phyloP scores from a whole-genome alignment of 2,888 invertebrate species.

The Machimus rusticus region DNA sequence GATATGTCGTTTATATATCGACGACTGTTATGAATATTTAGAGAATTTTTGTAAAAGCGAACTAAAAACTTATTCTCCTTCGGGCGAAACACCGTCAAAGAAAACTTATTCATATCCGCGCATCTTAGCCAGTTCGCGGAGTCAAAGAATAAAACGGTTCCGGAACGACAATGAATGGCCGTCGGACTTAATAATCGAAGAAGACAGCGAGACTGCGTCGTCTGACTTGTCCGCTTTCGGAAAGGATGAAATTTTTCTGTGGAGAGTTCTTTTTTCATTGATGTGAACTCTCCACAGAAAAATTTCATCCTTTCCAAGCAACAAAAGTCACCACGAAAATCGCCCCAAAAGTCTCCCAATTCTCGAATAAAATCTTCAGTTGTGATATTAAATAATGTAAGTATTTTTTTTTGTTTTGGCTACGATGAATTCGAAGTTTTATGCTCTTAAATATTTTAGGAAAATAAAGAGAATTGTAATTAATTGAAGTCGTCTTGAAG shows the following conservation, averaged over 20 bases:
- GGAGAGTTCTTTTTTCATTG: too few species aligned
- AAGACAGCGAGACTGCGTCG: constrained; percentile 38
- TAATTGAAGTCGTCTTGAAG: neutral
- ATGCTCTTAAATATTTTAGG: neutral
- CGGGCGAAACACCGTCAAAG: constrained; percentile 75
- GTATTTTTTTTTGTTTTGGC: neutral
- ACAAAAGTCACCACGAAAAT: neutral
- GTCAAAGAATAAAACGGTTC: constrained; percentile 70
- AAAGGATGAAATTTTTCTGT: too few species aligned
- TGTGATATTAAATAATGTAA: neutral
- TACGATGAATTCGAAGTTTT: neutral
- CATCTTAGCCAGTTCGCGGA: constrained; percentile 70
- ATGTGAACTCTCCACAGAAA: constrained; percentile 35
- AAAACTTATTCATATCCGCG: constrained; percentile 72
- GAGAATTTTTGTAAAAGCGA: constrained; percentile 62
- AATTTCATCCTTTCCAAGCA: neutral
- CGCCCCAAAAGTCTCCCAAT: neutral
- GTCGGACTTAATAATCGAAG: constrained; percentile 54
- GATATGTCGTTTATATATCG: too few species aligned
- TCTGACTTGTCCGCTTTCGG: too few species aligned
- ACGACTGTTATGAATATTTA: constrained; percentile 60
- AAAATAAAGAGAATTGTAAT: neutral
- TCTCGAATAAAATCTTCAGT: neutral
- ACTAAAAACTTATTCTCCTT: constrained; percentile 58
- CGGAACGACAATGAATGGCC: constrained; percentile 62